Evolutionary conservation across 2,888 invertebrate genomes (phyloP), one percentile per base, ranked within the genome.

Genomic region (Carpatolechia fugitivella): DNA sequence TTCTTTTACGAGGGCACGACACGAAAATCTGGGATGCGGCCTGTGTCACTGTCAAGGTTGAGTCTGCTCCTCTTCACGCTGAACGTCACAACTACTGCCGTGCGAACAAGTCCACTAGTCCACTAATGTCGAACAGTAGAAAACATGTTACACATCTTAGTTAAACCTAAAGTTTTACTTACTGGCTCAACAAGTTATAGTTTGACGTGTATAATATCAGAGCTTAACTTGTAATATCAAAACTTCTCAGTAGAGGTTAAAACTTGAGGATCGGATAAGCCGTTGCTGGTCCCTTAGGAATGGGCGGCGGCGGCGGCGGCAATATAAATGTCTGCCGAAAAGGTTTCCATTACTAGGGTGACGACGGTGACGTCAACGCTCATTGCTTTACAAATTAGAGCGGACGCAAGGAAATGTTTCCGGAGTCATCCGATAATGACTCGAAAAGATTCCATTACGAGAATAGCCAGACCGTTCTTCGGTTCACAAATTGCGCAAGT

Each of bases 1-100:
- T 70, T 69, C 65, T 63, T 69, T 64, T 56, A 59, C 57, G 58
- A 66, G 63, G 59, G 55, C 63, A 63, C 52, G 64, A 63, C 68
- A 68, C 55, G 65, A 68, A 69, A 74, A 70, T 70, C 66, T 54
- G 55, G 47, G 50, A 35, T 55, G 54, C 36, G 56, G 48, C 51
- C 60, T 41, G 31, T 50, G 57, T 60, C 57, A 58, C 59, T 68
- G 65, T 66, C 66, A 60, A 57, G 56, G 55, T 59, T 54, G 44
- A n/a, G n/a, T 33, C 56, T 29, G 49, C 4, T 49, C 4, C 29
- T n/a, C 14, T 14, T 30, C 29, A 36, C 3, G 36, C 44, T 5
- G 38, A 31, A n/a, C n/a, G n/a, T n/a, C n/a, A n/a, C n/a, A 16
- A 46, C 30, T 10, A 11, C 33, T 14, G 11, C 20, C 24, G 35